These are phyloP conservation scores for Eupeodes latifasciatus DNA, from an alignment of 2,888 invertebrate genomes.

Conservation along the genomic window DNA sequence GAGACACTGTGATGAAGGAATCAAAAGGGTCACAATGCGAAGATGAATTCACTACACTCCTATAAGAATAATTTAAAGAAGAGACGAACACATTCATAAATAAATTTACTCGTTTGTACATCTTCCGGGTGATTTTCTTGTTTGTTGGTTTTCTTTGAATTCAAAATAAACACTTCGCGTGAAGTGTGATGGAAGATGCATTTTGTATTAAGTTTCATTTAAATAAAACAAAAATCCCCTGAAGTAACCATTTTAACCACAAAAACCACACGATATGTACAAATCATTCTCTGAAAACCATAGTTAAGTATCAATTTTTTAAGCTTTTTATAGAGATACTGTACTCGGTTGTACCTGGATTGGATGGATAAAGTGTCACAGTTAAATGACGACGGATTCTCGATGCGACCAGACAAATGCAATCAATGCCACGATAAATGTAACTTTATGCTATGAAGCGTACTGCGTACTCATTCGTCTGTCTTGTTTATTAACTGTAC, in stretches of 20 bases:
- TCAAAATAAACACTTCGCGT: constrained; percentile 14
- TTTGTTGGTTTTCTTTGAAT: neutral
- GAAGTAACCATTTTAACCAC: constrained; percentile 59
- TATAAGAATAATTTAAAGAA: constrained; percentile 13
- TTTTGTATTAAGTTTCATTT: constrained; percentile 36
- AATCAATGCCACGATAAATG: constrained; percentile 58
- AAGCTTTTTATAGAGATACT: neutral
- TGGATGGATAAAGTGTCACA: constrained; percentile 15
- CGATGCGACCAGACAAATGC: constrained; percentile 48
- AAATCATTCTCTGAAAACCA: constrained; percentile 4
- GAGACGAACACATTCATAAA: neutral
- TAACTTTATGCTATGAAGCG: constrained; percentile 22
- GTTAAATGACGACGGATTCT: constrained; percentile 13
- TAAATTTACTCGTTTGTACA: neutral
- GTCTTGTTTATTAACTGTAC: neutral
- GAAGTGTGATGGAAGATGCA: constrained; percentile 17
- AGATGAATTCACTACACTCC: neutral
- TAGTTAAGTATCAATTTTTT: constrained; percentile 46
- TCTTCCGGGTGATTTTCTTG: constrained; percentile 43
- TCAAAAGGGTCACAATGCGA: constrained; percentile 47
- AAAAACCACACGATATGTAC: constrained; percentile 39
- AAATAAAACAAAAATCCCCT: constrained; percentile 36
- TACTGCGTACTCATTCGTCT: constrained; percentile 1
- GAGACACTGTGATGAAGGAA: neutral
- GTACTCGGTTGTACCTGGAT: neutral